Base-by-base conservation (phyloP, 2,797 vertebrate species). In the Anableps anableps region DNA sequence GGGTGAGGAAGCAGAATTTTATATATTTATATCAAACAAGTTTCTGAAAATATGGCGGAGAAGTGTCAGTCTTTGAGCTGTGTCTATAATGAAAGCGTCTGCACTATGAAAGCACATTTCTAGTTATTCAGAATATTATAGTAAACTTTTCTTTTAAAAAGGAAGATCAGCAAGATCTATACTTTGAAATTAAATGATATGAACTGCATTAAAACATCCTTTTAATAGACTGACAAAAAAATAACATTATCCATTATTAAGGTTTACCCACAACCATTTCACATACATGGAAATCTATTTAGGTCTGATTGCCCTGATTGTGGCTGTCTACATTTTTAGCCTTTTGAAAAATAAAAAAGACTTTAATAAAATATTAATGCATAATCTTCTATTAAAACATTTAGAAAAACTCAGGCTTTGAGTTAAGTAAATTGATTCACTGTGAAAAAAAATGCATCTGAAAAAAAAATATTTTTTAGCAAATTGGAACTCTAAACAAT, bases 1-100 rank as follows among this genome's bases (percentile, higher is more conserved):
- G 31, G 3, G 2, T 64, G 60, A 36, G 91, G 91, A 72, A 62
- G 45, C 79, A 58, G 72, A 43, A 73, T 77, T 75, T 80, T 9
- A 66, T 23, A 80, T 84, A 8, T 76, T 74, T 68, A 43, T 68
- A 68, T 68, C 38, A 43, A 11, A 43, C 21, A 68, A 41, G 64
- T 68, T 68, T 43, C 10, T 26, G 23, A 68, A 43, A 68, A 68
- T 68, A 68, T 26, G 23, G 23, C 64, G 26, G 74, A 72, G 64
- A 75, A 80, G 72, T 58, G 66, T 41, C 55, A 77, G 34, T n/a
- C 19, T 66, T 62, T 74, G 62, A 84, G 68, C 62, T 26, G 55
- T 4, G 3, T 16, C 41, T 74, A 45, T n/a, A 41, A 58, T 19
- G 1, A 50, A 50, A 31, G 17, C 31, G 5, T 76, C 75, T 36